Base-by-base conservation (phyloP, 1,140 invertebrate genomes). In the Portunus trituberculatus region DNA sequence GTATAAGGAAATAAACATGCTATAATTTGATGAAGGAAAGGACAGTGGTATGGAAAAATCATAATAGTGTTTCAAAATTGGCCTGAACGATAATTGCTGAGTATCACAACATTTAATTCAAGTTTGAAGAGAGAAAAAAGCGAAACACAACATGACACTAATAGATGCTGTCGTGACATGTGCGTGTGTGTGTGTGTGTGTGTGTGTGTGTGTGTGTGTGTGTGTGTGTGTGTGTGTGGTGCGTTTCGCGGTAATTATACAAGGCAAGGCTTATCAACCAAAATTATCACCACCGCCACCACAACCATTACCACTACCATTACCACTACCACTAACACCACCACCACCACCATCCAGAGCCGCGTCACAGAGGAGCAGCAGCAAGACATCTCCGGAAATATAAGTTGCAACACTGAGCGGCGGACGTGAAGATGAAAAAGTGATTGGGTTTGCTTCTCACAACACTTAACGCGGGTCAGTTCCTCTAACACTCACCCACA, bases 141-240 rank as follows among this genome's bases (percentile, higher is more conserved):
- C 52, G 52, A 59, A 59, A 59, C 1, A 59, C 14, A 59, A 59
- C 52, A 59, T 59, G 52, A 59, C 52, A 59, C 52, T 59, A 59
- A 84, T 29, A 84, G 31, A 84, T 84, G 28, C 16, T 84, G 83
- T 84, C 10, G 28, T 28, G 28, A 84, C 83, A 25, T 88, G 86
- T 88, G 86, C 45, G 86, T 88, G 86, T 88, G 86, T 88, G 86
- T 88, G 86, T 88, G 86, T 88, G 86, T 89, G 87, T 89, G 87
- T 89, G 45, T 31, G n/a, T 48, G 31, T 25, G 39, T 89, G 31
- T 46, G n/a, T 89, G 87, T 89, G 87, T 16, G 87, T 29, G 31
- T 45, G 31, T 86, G 28, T 86, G 10, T 25, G 52, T 59, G 52
- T 59, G 52, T 59, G 52, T 59, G 52, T 59, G 10, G 52, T 59